Percentiles rank a stretch among this genome's conserved stretches.
phyloP scores from a whole-genome alignment of 2,797 vertebrate species.

The Myotis myotis region DNA sequence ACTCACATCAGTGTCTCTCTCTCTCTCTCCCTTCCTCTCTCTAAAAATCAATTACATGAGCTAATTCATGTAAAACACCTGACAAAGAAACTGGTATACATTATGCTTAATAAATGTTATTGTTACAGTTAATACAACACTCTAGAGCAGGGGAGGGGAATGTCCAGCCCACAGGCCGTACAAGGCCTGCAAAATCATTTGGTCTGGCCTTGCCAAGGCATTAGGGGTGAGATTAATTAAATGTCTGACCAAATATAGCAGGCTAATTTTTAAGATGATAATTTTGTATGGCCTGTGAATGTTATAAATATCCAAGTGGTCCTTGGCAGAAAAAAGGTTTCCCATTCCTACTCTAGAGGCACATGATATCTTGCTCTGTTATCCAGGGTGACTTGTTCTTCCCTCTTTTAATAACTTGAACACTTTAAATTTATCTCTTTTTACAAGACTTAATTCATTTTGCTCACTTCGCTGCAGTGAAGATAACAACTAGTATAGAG shows the following conservation, averaged over 20 bases:
- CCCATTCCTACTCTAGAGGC: not conserved
- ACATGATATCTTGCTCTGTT: not conserved
- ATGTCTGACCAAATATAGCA: too few relatives aligned
- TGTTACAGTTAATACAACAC: not conserved
- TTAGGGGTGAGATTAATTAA: too few relatives aligned
- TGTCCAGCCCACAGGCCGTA: too few relatives aligned
- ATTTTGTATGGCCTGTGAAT: too few relatives aligned
- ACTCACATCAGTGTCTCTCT: not conserved
- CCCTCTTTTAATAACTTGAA: not conserved
- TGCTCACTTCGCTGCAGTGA: not conserved
- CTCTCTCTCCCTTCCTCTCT: not conserved
- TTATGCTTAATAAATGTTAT: not conserved
- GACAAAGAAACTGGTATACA: not conserved
- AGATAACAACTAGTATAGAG: not conserved
- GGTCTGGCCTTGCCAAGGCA: too few relatives aligned
- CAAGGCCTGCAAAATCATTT: too few relatives aligned
- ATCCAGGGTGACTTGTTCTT: not conserved
- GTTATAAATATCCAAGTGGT: too few relatives aligned
- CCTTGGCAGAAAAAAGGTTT: too few relatives aligned
- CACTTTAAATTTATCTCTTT: not conserved
- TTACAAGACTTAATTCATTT: not conserved
- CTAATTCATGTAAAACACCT: not conserved
- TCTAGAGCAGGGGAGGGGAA: not conserved
- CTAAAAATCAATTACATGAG: not conserved
- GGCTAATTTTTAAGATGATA: too few relatives aligned